A percentile compares a stretch with the other conserved stretches of the same genome.
Conservation (phyloP, 2,113 vertebrate genomes). For the Anoplopoma fimbria region DNA sequence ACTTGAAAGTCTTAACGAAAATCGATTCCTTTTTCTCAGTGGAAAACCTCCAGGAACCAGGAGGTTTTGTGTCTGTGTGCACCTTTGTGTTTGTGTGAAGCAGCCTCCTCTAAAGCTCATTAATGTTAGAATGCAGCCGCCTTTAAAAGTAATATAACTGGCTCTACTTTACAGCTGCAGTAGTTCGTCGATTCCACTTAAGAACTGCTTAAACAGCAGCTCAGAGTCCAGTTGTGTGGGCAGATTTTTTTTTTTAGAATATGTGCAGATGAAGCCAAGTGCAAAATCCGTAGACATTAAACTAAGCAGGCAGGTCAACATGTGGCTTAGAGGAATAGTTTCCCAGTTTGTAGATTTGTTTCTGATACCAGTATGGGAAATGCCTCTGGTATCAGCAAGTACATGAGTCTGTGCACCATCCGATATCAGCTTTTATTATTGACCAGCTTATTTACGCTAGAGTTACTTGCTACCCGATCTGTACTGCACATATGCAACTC, state of each 20-base stretch:
- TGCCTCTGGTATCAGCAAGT: no score
- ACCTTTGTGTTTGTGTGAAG: background rate
- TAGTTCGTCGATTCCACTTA: background rate
- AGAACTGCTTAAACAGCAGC: background rate
- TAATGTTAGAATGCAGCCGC: background rate
- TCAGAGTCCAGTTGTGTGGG: background rate
- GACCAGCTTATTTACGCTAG: no score
- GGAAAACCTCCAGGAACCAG: background rate
- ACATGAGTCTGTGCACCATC: no score
- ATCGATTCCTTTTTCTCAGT: background rate
- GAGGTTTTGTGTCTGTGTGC: background rate
- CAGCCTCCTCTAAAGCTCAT: background rate
- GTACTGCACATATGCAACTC: no score
- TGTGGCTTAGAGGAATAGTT: background rate
- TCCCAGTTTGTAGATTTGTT: background rate
- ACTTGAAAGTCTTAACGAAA: background rate
- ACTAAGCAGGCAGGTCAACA: background rate
- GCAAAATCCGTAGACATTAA: background rate
- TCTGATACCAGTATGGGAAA: no score
- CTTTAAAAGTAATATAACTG: background rate
- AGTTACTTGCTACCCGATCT: no score
- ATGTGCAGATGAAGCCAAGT: background rate
- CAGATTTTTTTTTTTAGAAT: background rate
- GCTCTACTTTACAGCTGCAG: background rate
- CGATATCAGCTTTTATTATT: no score